phyloP scores from a whole-genome alignment of 2,888 invertebrate species.

The Gortyna flavago region DNA sequence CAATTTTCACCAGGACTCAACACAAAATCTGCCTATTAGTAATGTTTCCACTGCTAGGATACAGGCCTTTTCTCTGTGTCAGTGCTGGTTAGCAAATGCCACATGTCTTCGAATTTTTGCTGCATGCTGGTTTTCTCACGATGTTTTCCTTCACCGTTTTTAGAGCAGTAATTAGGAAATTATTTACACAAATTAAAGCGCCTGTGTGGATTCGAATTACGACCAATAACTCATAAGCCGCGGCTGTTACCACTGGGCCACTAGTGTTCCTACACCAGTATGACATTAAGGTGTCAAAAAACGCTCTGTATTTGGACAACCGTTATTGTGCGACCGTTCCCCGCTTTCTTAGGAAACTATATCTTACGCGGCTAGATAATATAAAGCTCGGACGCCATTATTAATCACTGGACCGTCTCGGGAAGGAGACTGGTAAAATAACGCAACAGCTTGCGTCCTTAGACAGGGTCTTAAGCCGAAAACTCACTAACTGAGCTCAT shows the following conservation, averaged over 20 bases:
- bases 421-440: constrained; percentile 55
- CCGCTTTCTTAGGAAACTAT: background rate
- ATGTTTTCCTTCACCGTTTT: background rate
- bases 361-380: constrained; percentile 25
- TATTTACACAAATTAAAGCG: background rate
- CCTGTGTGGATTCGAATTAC: no score
- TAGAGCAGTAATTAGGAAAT: background rate
- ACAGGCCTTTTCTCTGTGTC: background rate
- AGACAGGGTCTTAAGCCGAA: constrained; percentile 54
- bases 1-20: background rate
- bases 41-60: background rate
- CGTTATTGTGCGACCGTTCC: background rate
- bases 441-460: constrained; percentile 63
- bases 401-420: constrained; percentile 60
- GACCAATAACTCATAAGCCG: no score
- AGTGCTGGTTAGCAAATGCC: background rate
- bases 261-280: background rate
- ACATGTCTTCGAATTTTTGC: background rate
- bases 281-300: background rate
- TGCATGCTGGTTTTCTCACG: background rate
- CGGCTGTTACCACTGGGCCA: background rate
- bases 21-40: background rate
- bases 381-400: constrained; percentile 49
- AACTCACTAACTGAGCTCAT: constrained; percentile 62
- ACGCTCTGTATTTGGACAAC: background rate